These are phyloP conservation scores for Ectemnius cavifrons DNA, from an alignment of 2,888 invertebrate species.

Conservation along the genomic window DNA sequence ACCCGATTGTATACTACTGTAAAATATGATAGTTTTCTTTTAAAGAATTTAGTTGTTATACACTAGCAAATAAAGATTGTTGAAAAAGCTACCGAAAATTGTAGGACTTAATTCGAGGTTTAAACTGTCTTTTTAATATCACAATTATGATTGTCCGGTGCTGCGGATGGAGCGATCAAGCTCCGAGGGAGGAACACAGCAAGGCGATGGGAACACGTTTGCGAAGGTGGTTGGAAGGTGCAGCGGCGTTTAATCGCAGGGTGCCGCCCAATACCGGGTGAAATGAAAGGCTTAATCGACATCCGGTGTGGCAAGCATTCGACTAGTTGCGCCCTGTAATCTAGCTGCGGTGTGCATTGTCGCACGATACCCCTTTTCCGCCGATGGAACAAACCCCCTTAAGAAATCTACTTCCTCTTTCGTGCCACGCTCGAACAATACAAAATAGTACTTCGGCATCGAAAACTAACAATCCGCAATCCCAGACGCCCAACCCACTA, in stretches of 20 bases:
- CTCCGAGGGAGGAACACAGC: conserved; percentile 20
- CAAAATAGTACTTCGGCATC: neutral
- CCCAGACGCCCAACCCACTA: too few species aligned
- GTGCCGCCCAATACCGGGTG: conserved; percentile 51
- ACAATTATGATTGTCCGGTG: conserved; percentile 33
- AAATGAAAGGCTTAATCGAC: conserved; percentile 66
- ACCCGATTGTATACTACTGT: too few species aligned
- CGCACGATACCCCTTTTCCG: conserved; percentile 39
- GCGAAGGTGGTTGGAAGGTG: neutral
- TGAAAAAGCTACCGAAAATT: too few species aligned
- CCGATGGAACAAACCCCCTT: neutral
- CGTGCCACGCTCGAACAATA: neutral
- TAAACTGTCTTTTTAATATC: too few species aligned
- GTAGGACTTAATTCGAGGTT: too few species aligned
- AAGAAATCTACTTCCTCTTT: conserved; percentile 3
- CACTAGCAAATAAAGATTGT: too few species aligned
- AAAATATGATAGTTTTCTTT: too few species aligned
- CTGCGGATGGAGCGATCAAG: conserved; percentile 46
- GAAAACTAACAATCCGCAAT: too few species aligned
- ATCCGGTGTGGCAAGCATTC: conserved; percentile 66
- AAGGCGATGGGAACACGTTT: conserved; percentile 4
- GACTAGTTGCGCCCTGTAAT: conserved; percentile 66
- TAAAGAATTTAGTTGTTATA: too few species aligned
- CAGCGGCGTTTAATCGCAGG: conserved; percentile 56
- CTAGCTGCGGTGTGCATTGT: conserved; percentile 60